These are phyloP conservation scores for Harmothoe impar DNA, from an alignment of 2,888 invertebrate genomes.

Conservation along the genomic window DNA sequence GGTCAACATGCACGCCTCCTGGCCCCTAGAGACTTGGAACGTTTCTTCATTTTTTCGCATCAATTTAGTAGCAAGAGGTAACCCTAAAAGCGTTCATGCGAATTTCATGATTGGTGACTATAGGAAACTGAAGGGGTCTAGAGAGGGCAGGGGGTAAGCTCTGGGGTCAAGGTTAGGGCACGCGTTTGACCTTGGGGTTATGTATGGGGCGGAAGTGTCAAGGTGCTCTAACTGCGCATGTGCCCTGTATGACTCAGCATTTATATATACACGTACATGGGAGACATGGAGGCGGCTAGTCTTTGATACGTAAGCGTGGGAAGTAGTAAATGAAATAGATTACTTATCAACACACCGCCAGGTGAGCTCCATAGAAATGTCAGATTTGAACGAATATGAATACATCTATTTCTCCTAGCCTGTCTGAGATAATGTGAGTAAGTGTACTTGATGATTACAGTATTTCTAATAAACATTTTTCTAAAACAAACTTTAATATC, in stretches of 20 bases:
- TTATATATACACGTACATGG: neutral
- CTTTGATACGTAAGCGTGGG: constrained; percentile 3
- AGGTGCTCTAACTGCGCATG: constrained; percentile 24
- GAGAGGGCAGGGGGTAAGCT: neutral
- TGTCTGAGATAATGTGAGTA: no score
- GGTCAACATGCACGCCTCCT: neutral
- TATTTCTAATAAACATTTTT: no score
- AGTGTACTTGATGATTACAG: no score
- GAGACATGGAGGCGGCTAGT: neutral
- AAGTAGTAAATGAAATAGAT: neutral
- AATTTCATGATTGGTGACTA: neutral
- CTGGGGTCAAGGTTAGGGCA: neutral
- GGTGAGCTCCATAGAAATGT: no score
- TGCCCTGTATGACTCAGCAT: constrained; percentile 29
- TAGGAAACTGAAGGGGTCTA: neutral
- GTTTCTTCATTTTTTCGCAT: no score
- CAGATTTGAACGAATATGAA: no score
- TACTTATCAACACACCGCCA: no score
- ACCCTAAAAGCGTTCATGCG: no score
- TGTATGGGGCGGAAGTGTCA: constrained; percentile 37
- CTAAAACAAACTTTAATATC: no score
- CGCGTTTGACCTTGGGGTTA: constrained; percentile 28
- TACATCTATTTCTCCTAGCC: no score
- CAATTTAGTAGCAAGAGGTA: no score
- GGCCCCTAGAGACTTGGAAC: neutral